Percentiles rank a stretch among this genome's conserved stretches.
phyloP scores from a whole-genome alignment of 1,140 invertebrate species.

The Andrena cerasifolii region DNA sequence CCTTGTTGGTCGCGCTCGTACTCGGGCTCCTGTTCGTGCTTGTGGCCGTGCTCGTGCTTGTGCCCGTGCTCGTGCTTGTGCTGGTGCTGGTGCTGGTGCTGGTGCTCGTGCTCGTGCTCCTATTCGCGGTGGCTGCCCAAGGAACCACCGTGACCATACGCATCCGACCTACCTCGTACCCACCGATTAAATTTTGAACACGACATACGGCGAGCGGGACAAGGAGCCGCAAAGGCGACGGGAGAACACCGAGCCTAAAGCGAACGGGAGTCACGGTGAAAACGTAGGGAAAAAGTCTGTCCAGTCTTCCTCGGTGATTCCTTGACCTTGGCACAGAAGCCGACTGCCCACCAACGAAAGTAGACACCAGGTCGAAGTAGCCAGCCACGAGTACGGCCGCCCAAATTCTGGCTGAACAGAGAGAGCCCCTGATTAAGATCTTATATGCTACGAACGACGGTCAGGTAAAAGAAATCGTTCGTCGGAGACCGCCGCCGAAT shows the following conservation, averaged over 20 bases:
- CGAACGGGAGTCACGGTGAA: not conserved
- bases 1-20: slow-evolving; percentile 39
- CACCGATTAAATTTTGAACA: slow-evolving; percentile 11
- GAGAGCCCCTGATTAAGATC: slow-evolving; percentile 82
- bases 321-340: slow-evolving; percentile 41
- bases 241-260: slow-evolving; percentile 6
- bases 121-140: not conserved
- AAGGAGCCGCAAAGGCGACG: not conserved
- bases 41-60: slow-evolving; percentile 35
- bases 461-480: slow-evolving; percentile 82
- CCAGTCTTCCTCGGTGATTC: slow-evolving; percentile 32
- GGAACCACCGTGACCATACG: not conserved
- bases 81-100: not conserved
- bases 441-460: slow-evolving; percentile 81
- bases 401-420: slow-evolving; percentile 78
- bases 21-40: slow-evolving; percentile 27
- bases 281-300: slow-evolving; percentile 1
- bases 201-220: not conserved
- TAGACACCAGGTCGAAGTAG: not conserved
- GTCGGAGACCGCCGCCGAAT: slow-evolving; percentile 77
- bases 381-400: slow-evolving; percentile 42
- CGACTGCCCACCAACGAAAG: slow-evolving; percentile 27
- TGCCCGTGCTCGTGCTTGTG: slow-evolving; percentile 14
- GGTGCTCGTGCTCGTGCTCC: not conserved
- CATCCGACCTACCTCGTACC: slow-evolving; percentile 3